Percentiles rank a stretch among this genome's conserved stretches.
These are phyloP conservation scores for Drosophila sturtevanti DNA, from an alignment of 1,140 invertebrate genomes.

Conservation along the genomic window DNA sequence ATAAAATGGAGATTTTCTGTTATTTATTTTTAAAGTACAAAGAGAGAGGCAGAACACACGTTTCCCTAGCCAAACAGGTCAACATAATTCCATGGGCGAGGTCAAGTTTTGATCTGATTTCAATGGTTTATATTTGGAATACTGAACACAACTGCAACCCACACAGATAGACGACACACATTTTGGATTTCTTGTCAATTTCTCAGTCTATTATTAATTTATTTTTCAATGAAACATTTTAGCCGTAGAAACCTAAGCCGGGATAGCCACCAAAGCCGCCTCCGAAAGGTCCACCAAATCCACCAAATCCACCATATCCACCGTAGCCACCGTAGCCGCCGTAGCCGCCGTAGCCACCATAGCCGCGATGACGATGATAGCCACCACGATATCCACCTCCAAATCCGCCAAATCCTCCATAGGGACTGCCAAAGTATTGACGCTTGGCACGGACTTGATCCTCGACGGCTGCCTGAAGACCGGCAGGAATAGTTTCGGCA, in stretches of 20 bases:
- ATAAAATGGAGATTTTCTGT: conserved; percentile 72
- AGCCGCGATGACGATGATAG: background rate
- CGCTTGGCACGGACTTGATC: conserved; percentile 10
- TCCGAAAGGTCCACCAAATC: background rate
- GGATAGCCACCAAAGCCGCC: background rate
- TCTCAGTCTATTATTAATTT: conserved; percentile 8
- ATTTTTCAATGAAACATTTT: background rate
- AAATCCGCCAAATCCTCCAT: conserved; percentile 1
- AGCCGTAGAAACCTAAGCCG: background rate
- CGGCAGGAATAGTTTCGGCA: background rate
- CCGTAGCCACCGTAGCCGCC: background rate
- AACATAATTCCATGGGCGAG: conserved; percentile 31
- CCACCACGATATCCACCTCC: background rate
- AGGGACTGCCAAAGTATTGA: background rate
- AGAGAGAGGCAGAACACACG: conserved; percentile 24
- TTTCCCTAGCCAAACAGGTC: conserved; percentile 39
- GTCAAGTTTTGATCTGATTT: conserved; percentile 9
- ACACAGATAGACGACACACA: background rate
- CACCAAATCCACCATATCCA: background rate
- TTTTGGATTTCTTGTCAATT: background rate
- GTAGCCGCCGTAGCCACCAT: background rate
- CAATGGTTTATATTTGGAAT: background rate
- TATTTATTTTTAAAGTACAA: conserved; percentile 75
- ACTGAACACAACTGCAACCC: background rate
- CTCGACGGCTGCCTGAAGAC: conserved; percentile 6